phyloP scores from a whole-genome alignment of 2,797 vertebrate species.

The Anguilla marmorata region DNA sequence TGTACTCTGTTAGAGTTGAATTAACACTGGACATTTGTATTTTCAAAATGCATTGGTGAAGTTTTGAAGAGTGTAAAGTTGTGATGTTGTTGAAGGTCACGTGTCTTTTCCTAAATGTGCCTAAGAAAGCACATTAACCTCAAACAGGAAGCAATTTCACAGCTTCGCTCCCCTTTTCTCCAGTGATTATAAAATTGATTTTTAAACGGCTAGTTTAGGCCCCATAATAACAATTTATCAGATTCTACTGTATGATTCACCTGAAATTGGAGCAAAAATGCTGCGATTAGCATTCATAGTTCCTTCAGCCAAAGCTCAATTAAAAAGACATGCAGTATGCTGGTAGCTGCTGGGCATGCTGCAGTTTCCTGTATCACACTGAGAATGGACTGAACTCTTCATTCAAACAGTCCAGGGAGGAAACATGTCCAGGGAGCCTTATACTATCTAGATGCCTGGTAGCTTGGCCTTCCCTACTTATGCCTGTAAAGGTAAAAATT shows the following conservation, averaged over 20 bases:
- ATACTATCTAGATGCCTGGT: not conserved
- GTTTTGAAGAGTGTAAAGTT: not conserved
- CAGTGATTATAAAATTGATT: not conserved
- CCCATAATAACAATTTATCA: not conserved
- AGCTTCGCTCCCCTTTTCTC: not conserved
- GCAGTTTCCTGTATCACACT: not conserved
- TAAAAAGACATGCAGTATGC: not conserved
- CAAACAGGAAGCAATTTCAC: not conserved
- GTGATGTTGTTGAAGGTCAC: not conserved
- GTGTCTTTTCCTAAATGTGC: not conserved
- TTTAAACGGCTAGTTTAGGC: not conserved
- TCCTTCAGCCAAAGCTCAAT: not conserved
- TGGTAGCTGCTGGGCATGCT: not conserved
- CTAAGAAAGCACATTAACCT: not conserved
- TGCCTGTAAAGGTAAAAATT: not conserved
- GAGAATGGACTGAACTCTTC: not conserved
- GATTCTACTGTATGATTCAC: not conserved
- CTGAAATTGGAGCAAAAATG: not conserved
- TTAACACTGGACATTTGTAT: not conserved
- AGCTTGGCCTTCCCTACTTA: not conserved
- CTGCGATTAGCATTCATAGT: not conserved
- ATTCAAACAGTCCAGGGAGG: not conserved
- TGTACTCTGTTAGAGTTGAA: no score
- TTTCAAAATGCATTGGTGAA: not conserved
- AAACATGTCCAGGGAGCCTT: not conserved